Conservation (phyloP, 1,140 invertebrate genomes). For the Pseudachorutes palmiensis region DNA sequence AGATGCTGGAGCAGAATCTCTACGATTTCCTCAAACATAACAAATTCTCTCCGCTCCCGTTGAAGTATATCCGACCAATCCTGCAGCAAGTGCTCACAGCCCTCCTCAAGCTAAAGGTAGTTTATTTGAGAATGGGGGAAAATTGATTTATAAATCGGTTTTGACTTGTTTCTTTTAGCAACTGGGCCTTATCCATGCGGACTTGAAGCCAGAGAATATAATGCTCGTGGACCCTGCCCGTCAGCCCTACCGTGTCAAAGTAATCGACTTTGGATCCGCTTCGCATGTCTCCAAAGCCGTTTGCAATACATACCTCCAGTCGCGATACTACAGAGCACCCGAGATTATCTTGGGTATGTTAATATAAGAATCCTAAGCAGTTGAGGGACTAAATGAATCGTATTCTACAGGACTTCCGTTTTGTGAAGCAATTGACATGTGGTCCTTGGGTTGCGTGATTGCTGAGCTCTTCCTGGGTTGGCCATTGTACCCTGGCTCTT, state of each 20-base stretch:
- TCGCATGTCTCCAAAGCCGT: constrained; percentile 98
- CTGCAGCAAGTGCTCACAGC: constrained; percentile 97
- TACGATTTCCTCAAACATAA: constrained; percentile 99
- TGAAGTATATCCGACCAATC: constrained; percentile 97
- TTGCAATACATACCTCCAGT: constrained; percentile 98
- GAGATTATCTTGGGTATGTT: constrained; percentile 85
- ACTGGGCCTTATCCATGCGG: constrained; percentile 97
- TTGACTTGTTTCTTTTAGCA: constrained; percentile 54
- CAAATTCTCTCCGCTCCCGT: constrained; percentile 94
- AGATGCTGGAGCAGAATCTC: constrained; percentile 99
- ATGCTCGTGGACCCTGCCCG: constrained; percentile 97
- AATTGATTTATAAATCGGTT: constrained; percentile 1
- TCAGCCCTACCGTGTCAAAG: constrained; percentile 94
- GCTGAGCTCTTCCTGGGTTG: constrained; percentile 98
- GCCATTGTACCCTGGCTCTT: constrained; percentile 98
- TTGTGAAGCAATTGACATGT: constrained; percentile 99
- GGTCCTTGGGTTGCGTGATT: constrained; percentile 98
- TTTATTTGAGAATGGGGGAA: not conserved
- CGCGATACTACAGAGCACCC: constrained; percentile 96
- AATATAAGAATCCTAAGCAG: constrained; percentile 12
- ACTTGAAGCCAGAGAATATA: constrained; percentile 99
- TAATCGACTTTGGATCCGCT: constrained; percentile 99
- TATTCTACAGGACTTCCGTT: constrained; percentile 88
- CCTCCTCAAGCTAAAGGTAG: constrained; percentile 89
- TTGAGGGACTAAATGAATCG: too few species aligned